Evolutionary conservation across 2,113 vertebrate species (phyloP).

Genomic region (Terrapene triunguis): DNA sequence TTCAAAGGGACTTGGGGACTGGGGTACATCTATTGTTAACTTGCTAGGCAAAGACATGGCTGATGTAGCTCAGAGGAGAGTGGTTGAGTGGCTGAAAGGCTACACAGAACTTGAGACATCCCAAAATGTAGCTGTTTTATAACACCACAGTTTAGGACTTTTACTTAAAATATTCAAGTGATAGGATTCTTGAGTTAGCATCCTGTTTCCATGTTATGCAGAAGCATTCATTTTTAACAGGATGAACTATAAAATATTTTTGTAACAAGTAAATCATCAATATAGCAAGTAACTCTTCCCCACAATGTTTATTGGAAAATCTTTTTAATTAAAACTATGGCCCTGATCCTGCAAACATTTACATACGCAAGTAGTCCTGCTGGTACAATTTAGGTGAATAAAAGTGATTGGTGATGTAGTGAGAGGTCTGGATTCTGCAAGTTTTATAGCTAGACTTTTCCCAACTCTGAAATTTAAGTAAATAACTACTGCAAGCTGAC

Average conservation of each 20-base stretch:
- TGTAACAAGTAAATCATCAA: not conserved
- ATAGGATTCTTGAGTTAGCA: not conserved
- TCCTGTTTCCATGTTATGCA: not conserved
- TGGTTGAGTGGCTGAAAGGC: too few relatives aligned
- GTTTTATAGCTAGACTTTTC: not conserved
- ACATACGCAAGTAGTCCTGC: too few relatives aligned
- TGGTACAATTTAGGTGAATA: too few relatives aligned
- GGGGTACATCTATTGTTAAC: too few relatives aligned
- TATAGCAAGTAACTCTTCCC: rapidly evolving
- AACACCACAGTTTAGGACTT: too few relatives aligned
- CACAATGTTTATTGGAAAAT: not conserved
- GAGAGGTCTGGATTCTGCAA: not conserved
- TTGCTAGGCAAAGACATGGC: too few relatives aligned
- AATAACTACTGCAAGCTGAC: not conserved
- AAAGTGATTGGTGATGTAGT: not conserved
- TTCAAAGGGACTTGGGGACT: too few relatives aligned
- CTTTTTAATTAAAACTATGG: not conserved
- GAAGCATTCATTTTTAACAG: not conserved
- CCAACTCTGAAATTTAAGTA: not conserved
- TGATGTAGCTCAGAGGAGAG: too few relatives aligned
- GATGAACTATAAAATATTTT: not conserved
- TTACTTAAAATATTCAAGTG: too few relatives aligned
- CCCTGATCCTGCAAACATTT: not conserved
- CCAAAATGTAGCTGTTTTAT: too few relatives aligned
- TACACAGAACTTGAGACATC: too few relatives aligned